Percentiles rank a stretch among this genome's conserved stretches.
Conservation (phyloP, 2,888 invertebrate genomes). For the Geophilus truncorum region DNA sequence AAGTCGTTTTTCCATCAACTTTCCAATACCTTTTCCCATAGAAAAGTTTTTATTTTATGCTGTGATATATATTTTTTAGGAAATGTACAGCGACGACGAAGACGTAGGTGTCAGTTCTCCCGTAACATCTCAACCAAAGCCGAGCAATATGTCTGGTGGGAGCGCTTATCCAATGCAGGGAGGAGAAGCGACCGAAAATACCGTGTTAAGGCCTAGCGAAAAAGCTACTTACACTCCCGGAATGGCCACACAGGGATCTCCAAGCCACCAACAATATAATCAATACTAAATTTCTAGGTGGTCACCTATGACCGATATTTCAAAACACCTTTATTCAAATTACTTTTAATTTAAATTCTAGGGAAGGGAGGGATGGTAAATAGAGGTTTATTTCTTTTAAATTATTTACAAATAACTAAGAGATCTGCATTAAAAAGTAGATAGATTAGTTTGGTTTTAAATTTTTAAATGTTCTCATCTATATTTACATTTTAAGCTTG, state of each 20-base stretch:
- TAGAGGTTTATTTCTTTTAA: background rate
- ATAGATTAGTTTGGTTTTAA: background rate
- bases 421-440: background rate
- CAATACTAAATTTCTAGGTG: background rate
- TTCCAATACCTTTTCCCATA: too few species aligned
- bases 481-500: background rate
- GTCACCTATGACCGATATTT: background rate
- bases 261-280: background rate
- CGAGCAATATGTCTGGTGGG: conserved; percentile 53
- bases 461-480: background rate
- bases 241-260: conserved; percentile 28
- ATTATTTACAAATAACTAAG: background rate
- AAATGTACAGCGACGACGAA: conserved; percentile 39
- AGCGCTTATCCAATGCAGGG: conserved; percentile 62
- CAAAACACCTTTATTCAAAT: background rate
- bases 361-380: background rate
- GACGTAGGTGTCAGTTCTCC: conserved; percentile 51
- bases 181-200: conserved; percentile 55
- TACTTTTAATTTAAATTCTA: background rate
- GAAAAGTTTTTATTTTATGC: background rate
- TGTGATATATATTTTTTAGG: conserved; percentile 31
- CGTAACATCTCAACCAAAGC: conserved; percentile 52
- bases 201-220: conserved; percentile 60
- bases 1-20: too few species aligned
- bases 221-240: conserved; percentile 44